Conservation (phyloP, 1,140 invertebrate genomes). For the Neodiprion lecontei region DNA sequence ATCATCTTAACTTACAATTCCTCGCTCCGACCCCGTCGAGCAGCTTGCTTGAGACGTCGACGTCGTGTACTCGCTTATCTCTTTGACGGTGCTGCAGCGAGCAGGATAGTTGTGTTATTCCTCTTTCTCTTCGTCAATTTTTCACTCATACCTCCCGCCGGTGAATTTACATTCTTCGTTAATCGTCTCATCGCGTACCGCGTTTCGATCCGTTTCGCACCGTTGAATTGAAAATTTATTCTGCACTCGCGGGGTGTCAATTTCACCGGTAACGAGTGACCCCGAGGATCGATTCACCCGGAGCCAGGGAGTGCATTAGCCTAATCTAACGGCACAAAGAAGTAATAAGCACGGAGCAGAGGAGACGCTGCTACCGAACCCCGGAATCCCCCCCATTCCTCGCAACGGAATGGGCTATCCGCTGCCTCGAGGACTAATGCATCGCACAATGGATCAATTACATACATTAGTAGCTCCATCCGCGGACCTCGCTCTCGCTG, state of each 20-base stretch:
- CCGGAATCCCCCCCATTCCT: constrained; percentile 16
- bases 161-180: neutral
- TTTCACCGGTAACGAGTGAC: neutral
- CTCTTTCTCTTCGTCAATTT: neutral
- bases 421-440: constrained; percentile 42
- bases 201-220: neutral
- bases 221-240: too few species aligned
- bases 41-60: constrained; percentile 59
- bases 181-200: neutral
- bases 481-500: neutral
- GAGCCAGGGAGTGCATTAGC: constrained; percentile 38
- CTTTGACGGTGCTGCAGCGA: neutral
- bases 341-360: constrained; percentile 42
- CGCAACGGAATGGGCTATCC: constrained; percentile 36
- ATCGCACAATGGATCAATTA: constrained; percentile 61
- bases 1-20: constrained; percentile 62
- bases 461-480: constrained; percentile 47
- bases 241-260: neutral
- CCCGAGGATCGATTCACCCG: constrained; percentile 4
- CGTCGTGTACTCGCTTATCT: constrained; percentile 36
- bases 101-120: neutral
- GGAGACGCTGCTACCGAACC: constrained; percentile 29
- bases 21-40: constrained; percentile 22
- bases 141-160: too few species aligned
- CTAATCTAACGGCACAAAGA: constrained; percentile 46